These are phyloP conservation scores for Drosophila bunnanda DNA, from an alignment of 2,888 invertebrate species.

Conservation along the genomic window DNA sequence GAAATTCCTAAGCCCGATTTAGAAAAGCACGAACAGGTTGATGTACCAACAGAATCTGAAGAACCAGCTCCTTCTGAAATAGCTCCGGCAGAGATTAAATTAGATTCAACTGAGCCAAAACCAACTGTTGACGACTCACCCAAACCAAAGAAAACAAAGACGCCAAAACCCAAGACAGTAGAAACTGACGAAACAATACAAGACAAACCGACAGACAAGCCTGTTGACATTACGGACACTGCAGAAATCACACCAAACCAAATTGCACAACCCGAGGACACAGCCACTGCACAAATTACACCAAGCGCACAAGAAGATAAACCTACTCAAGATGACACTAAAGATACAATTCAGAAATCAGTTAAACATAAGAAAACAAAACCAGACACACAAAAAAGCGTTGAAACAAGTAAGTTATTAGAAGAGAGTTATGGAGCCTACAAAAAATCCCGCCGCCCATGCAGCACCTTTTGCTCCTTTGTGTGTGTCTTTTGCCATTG, in stretches of 20 bases:
- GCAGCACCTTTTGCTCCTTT: conserved; percentile 52
- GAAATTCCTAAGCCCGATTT: conserved; percentile 83
- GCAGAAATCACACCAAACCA: conserved; percentile 64
- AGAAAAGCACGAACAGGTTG: conserved; percentile 84
- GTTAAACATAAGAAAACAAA: conserved; percentile 84
- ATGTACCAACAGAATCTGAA: conserved; percentile 78
- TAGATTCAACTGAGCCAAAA: conserved; percentile 26
- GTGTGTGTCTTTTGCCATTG: conserved; percentile 58
- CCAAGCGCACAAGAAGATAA: conserved; percentile 82
- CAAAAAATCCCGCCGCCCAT: conserved; percentile 56
- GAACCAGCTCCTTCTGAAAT: conserved; percentile 43
- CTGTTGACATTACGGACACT: conserved; percentile 61
- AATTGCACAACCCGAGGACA: conserved; percentile 81
- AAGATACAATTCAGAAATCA: conserved; percentile 84
- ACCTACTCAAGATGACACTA: conserved; percentile 82
- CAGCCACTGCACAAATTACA: conserved; percentile 85
- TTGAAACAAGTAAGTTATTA: conserved; percentile 84
- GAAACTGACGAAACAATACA: conserved; percentile 40
- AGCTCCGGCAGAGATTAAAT: conserved; percentile 39
- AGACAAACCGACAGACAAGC: conserved; percentile 66
- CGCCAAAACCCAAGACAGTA: conserved; percentile 72
- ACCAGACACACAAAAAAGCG: conserved; percentile 75
- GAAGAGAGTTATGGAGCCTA: conserved; percentile 67
- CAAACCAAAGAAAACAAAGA: conserved; percentile 74
- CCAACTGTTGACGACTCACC: conserved; percentile 30